phyloP scores from a whole-genome alignment of 2,113 vertebrate genomes.

The Crotalus helleri region DNA sequence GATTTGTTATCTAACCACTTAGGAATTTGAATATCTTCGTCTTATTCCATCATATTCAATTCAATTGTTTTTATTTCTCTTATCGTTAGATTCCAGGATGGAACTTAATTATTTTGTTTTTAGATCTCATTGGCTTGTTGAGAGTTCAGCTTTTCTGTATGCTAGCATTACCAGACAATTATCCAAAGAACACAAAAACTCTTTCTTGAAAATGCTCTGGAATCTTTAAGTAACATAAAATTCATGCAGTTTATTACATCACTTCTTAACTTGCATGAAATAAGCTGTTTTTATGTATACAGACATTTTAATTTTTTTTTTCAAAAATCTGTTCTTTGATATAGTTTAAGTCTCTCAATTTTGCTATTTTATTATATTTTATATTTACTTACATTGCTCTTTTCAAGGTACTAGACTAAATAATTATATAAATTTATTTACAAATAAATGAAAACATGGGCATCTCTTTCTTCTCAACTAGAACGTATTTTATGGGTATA shows the following conservation, averaged over 20 bases:
- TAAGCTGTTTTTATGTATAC: background rate
- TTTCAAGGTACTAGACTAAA: background rate
- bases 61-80: background rate
- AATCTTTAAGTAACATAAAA: background rate
- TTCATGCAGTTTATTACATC: background rate
- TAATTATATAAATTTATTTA: background rate
- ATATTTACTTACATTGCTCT: background rate
- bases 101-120: no score
- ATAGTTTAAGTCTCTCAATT: background rate
- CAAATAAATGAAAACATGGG: background rate
- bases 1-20: background rate
- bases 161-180: background rate
- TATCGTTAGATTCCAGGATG: background rate
- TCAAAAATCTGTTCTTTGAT: background rate
- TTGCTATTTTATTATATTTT: background rate
- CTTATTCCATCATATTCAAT: background rate
- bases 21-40: background rate
- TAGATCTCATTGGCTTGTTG: background rate
- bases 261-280: background rate
- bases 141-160: background rate
- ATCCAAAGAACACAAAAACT: background rate
- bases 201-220: background rate
- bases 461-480: background rate
- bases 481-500: background rate
- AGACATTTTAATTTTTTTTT: background rate